Evolutionary conservation across 2,797 vertebrate genomes (phyloP).

Genomic region (Thamnophis elegans): DNA sequence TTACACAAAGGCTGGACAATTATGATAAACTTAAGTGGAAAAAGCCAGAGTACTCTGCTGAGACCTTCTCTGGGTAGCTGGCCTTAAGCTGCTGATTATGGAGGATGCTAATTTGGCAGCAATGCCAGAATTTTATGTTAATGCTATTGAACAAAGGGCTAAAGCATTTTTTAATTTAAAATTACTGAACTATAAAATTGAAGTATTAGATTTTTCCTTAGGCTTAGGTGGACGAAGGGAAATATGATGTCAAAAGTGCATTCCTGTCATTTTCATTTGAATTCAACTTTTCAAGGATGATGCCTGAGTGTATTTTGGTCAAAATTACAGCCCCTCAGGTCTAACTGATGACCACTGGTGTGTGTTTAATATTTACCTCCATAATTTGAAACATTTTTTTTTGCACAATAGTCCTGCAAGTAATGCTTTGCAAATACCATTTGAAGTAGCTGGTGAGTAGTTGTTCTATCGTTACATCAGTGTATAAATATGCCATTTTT

Average conservation of each 20-base stretch:
- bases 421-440: not conserved
- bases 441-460: not conserved
- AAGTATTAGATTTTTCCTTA: conserved; percentile 58
- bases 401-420: not conserved
- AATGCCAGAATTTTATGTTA: conserved; percentile 64
- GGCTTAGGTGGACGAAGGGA: conserved; percentile 61
- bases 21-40: conserved; percentile 39
- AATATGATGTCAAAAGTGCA: conserved; percentile 59
- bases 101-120: conserved; percentile 60
- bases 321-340: conserved; percentile 23
- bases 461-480: not conserved
- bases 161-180: conserved; percentile 69
- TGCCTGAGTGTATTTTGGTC: conserved; percentile 43
- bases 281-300: conserved; percentile 48
- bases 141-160: conserved; percentile 64
- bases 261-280: conserved; percentile 64
- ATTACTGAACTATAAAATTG: conserved; percentile 68
- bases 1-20: conserved; percentile 40
- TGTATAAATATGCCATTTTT: not conserved
- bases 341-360: not conserved
- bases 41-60: conserved; percentile 43
- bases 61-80: conserved; percentile 41
- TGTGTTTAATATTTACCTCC: not conserved
- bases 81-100: conserved; percentile 55
- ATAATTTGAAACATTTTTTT: not conserved